Evolutionary conservation across 2,797 vertebrate species (phyloP).

Genomic region (Mycteria americana): DNA sequence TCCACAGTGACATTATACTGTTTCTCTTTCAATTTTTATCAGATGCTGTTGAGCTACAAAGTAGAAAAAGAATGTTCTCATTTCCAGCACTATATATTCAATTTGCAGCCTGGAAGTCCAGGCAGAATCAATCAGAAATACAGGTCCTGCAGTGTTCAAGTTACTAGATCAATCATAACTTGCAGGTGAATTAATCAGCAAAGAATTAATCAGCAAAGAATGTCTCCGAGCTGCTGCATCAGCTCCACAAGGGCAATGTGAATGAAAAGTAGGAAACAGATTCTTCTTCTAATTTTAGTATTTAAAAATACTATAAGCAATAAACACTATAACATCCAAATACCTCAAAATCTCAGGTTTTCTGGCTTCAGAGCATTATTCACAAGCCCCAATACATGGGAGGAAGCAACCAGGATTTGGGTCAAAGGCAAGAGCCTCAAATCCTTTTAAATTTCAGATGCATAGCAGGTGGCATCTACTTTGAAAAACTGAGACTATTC

Average conservation of each 20-base stretch:
- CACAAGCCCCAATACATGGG: neutral
- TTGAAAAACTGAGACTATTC: neutral
- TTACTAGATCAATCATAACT: neutral
- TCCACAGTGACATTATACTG: neutral
- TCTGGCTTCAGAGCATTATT: neutral
- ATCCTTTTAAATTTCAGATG: neutral
- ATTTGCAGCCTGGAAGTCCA: neutral
- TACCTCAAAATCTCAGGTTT: neutral
- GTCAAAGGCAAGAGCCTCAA: neutral
- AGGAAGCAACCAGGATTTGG: neutral
- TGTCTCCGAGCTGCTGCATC: neutral
- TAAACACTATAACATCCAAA: neutral
- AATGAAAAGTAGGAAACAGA: neutral
- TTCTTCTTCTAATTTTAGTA: neutral
- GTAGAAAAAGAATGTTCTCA: neutral
- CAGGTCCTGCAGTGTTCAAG: neutral
- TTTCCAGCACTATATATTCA: neutral
- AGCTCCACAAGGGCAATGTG: neutral
- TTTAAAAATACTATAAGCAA: neutral
- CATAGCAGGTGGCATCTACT: neutral
- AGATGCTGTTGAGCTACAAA: neutral
- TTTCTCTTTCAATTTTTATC: neutral
- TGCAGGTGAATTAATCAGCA: neutral
- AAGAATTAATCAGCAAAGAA: neutral
- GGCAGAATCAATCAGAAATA: neutral